Conservation (phyloP, 2,797 vertebrate genomes). For the Sciaenops ocellatus region DNA sequence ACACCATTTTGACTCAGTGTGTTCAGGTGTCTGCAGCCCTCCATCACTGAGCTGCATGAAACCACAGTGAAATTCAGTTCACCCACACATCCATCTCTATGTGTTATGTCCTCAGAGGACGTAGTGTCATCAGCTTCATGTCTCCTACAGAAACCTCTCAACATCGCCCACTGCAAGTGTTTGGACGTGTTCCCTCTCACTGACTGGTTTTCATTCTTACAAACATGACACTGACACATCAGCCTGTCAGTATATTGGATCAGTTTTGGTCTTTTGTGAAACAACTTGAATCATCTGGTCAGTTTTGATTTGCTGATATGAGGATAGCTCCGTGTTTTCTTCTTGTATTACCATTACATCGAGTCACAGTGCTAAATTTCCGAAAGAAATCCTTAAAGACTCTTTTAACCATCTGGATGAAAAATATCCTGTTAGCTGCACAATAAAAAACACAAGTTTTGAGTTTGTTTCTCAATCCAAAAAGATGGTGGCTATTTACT, state of each 20-base stretch:
- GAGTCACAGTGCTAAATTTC: neutral
- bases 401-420: neutral
- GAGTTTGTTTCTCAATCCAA: neutral
- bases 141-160: neutral
- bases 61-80: conserved; percentile 8
- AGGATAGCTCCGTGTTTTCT: neutral
- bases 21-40: neutral
- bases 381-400: neutral
- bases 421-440: too few relatives aligned
- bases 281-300: neutral
- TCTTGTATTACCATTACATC: neutral
- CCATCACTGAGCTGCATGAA: neutral
- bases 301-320: neutral
- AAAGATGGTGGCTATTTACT: neutral
- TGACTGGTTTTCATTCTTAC: neutral
- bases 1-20: too few relatives aligned
- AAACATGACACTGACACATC: neutral
- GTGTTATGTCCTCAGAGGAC: neutral
- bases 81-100: conserved; percentile 22
- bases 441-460: neutral
- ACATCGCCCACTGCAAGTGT: neutral
- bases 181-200: neutral
- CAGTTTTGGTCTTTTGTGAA: neutral
- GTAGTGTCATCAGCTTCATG: neutral
- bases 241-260: neutral